Percentiles rank a stretch among this genome's conserved stretches.
These are phyloP conservation scores for Nymphalis polychloros DNA, from an alignment of 2,888 invertebrate genomes.

Conservation along the genomic window DNA sequence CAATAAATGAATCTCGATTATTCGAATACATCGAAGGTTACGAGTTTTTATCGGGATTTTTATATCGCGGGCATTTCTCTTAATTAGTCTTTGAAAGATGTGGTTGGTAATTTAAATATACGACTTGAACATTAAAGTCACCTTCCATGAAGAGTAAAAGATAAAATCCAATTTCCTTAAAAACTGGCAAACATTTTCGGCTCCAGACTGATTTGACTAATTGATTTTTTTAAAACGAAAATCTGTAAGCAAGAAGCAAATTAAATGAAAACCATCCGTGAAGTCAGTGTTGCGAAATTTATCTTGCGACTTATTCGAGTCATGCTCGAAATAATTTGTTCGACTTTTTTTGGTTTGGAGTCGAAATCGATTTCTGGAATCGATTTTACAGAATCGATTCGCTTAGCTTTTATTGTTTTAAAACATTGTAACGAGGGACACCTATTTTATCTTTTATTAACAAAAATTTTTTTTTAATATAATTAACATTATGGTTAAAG, in stretches of 20 bases:
- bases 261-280: constrained; percentile 18
- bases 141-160: background rate
- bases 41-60: background rate
- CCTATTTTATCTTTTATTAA: background rate
- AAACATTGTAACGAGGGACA: background rate
- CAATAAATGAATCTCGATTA: background rate
- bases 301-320: constrained; percentile 40
- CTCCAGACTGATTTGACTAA: constrained; percentile 7
- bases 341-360: constrained; percentile 23
- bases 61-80: background rate
- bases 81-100: background rate
- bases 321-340: constrained; percentile 49
- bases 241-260: constrained; percentile 13
- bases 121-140: background rate
- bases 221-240: constrained; percentile 7
- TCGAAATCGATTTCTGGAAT: constrained; percentile 47
- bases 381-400: constrained; percentile 44
- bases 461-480: too few relatives aligned
- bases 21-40: background rate
- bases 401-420: constrained; percentile 26
- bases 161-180: constrained; percentile 2
- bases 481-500: too few relatives aligned
- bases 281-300: constrained; percentile 9
- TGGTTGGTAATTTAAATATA: background rate
- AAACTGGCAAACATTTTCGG: constrained; percentile 2